phyloP scores from a whole-genome alignment of 1,140 invertebrate species.

The Brachionus manjavacas region DNA sequence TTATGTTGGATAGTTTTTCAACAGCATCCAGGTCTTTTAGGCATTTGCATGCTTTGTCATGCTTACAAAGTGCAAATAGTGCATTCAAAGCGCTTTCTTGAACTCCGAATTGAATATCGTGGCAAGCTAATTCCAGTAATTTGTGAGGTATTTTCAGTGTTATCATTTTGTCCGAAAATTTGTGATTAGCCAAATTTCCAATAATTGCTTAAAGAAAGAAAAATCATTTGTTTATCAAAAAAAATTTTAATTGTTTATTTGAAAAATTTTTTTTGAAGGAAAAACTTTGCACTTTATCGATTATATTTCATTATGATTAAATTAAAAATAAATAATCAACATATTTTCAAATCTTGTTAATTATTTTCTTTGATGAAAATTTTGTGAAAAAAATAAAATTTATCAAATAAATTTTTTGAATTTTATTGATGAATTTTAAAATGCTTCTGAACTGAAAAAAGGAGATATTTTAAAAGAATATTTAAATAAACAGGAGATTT shows the following conservation, averaged over 20 bases:
- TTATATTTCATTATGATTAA: no score
- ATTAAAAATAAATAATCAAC: no score
- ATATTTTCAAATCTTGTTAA: no score
- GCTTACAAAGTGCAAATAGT: conserved; percentile 47
- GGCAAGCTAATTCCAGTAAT: conserved; percentile 50
- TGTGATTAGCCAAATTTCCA: not conserved
- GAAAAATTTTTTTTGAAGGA: no score
- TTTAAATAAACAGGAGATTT: no score
- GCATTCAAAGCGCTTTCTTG: conserved; percentile 51
- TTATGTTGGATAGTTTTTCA: conserved; percentile 8
- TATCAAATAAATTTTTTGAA: no score
- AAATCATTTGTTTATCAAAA: not conserved
- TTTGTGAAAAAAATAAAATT: no score
- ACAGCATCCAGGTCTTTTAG: conserved; percentile 5
- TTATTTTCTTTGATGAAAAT: no score
- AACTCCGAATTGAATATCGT: conserved; percentile 49
- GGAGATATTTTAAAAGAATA: no score
- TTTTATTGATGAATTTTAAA: no score
- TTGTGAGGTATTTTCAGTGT: conserved; percentile 44
- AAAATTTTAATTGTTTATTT: not conserved
- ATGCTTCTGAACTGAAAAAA: no score
- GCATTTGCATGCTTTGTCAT: conserved; percentile 42
- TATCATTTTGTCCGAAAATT: conserved; percentile 10
- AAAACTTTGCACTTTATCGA: no score
- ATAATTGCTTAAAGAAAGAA: not conserved